Base-by-base conservation (phyloP, 2,888 invertebrate species). In the Synanthedon myopaeformis region DNA sequence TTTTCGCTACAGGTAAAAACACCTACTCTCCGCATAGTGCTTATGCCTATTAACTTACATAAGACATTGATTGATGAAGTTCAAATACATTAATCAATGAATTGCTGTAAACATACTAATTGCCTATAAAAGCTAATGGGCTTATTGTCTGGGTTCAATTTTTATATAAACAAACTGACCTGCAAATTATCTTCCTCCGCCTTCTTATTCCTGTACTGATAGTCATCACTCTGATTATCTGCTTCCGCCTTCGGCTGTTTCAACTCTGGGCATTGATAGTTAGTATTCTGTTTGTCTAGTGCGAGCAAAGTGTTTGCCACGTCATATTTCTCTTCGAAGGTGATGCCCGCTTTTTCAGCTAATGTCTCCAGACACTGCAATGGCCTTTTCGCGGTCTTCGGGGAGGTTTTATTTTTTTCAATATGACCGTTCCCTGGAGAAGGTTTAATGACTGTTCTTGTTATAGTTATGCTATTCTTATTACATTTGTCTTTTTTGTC, bases 271-370 rank as follows among this genome's bases (percentile, higher is more conserved):
- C 84, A 76, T 57, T 79, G 69, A 56, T 70, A 81, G 56, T 83
- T 80, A 63, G 76, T 89, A 66, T 90, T 90, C 61, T 89, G 89
- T 67, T 90, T 91, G 68, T 92, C 92, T 76, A 92, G 81, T 59
- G 91, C 91, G 63, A 90, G 72, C 65, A 91, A 74, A 55, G 89
- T 91, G 62, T 90, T 91, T 4, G 92, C 91, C 56, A 91, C 91
- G 74, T 92, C 92, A 86, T 92, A 92, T 75, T 92, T 92, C 72
- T 92, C 92, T 70, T 92, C 92, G 67, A 92, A 91, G 14, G 92
- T 92, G 12, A 92, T 92, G 2, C 92, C 92, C 52, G 92, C 92
- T 63, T 92, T 92, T 67, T 92, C 92, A 12, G 92, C 92, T 57
- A 92, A 84, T 0, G 92, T 92, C 71, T 92, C 92, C 58, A 92